Conservation (phyloP, 1,140 invertebrate species). For the Camponotus floridanus region DNA sequence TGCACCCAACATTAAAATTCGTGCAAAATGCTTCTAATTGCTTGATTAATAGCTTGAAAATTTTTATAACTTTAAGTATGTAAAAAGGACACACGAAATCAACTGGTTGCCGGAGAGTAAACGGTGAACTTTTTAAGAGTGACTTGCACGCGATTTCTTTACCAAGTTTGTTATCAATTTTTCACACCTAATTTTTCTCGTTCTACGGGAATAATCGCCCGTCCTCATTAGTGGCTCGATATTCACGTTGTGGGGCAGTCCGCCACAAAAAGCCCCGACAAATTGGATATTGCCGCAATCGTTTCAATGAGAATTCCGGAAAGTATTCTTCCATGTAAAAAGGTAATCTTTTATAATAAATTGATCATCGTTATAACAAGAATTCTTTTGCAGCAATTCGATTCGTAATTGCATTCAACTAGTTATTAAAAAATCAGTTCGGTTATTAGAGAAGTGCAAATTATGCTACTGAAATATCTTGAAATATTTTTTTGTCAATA, state of each 20-base stretch:
- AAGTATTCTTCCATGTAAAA: constrained; percentile 32
- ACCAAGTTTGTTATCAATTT: constrained; percentile 40
- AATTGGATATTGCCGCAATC: constrained; percentile 39
- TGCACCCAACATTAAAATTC: too few species aligned
- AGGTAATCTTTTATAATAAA: constrained; percentile 37
- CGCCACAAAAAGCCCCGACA: constrained; percentile 47
- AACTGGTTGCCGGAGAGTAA: neutral
- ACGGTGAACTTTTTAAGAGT: neutral
- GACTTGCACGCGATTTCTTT: neutral
- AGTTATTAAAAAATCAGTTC: neutral
- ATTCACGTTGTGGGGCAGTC: neutral
- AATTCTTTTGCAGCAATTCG: constrained; percentile 4
- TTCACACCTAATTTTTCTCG: constrained; percentile 26
- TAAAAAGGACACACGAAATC: neutral
- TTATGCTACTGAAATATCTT: neutral
- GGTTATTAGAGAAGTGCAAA: neutral
- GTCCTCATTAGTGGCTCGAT: constrained; percentile 32
- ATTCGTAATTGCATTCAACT: constrained; percentile 30
- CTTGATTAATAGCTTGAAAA: too few species aligned
- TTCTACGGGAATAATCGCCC: constrained; percentile 30
- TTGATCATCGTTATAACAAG: constrained; percentile 17
- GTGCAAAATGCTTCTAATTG: too few species aligned
- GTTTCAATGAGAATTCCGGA: neutral
- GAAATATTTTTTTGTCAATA: neutral
- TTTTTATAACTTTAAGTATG: neutral